Conservation (phyloP, 2,113 vertebrate genomes). For the Ceyx cyanopectus region DNA sequence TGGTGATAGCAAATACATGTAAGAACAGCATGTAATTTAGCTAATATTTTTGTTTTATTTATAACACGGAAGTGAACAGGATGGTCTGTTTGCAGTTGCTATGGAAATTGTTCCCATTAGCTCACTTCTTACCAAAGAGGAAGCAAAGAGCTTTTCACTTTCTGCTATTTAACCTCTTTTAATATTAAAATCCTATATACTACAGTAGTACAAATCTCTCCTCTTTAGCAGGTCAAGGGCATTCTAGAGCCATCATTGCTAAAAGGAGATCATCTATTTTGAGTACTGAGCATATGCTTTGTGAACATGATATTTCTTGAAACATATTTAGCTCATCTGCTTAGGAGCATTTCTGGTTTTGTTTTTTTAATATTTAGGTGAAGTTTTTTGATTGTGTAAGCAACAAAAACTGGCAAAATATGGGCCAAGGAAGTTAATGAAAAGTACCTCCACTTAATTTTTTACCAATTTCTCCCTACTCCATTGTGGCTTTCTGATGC, state of each 20-base stretch:
- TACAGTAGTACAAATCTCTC: conserved; percentile 10
- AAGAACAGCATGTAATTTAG: conserved; percentile 61
- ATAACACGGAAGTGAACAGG: conserved; percentile 62
- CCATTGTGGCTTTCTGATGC: neutral
- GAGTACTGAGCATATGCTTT: conserved; percentile 18
- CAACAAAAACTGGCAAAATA: neutral
- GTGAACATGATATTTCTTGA: neutral
- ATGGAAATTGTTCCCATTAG: conserved; percentile 68
- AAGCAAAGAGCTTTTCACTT: conserved; percentile 58
- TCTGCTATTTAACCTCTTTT: conserved; percentile 64
- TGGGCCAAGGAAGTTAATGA: neutral
- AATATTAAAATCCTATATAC: conserved; percentile 54
- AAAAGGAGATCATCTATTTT: conserved; percentile 38
- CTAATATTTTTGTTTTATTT: conserved; percentile 74
- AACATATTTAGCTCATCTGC: conserved; percentile 36
- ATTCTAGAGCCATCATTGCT: conserved; percentile 26
- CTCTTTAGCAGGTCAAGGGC: conserved; percentile 61
- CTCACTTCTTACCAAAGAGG: conserved; percentile 49
- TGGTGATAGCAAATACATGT: conserved; percentile 67
- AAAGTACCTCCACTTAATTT: neutral
- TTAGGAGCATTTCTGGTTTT: neutral
- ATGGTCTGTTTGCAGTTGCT: conserved; percentile 69
- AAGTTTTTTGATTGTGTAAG: neutral
- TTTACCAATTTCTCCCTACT: neutral
- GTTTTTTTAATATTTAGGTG: neutral